Evolutionary conservation across 2,888 invertebrate genomes (phyloP).

Genomic region (Branchipolynoe longqiensis): DNA sequence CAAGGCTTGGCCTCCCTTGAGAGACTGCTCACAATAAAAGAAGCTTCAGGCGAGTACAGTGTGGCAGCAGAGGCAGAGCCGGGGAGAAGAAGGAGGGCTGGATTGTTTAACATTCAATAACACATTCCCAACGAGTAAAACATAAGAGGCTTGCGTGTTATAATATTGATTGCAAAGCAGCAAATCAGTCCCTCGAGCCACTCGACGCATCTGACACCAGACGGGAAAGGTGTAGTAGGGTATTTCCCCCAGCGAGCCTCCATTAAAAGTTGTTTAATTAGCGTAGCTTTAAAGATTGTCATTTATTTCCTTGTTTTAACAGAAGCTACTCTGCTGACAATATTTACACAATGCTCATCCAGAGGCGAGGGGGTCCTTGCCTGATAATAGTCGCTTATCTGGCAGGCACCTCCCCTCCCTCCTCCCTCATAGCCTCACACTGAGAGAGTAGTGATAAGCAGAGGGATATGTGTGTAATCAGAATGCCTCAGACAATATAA

Average conservation of each 20-base stretch:
- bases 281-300: slow-evolving; percentile 8
- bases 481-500: no score
- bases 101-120: not conserved
- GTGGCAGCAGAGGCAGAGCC: not conserved
- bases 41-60: not conserved
- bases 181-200: not conserved
- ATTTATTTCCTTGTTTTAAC: no score
- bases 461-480: no score
- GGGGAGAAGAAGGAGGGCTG: not conserved
- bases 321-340: no score
- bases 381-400: no score
- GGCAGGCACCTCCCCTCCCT: no score
- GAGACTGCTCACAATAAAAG: not conserved
- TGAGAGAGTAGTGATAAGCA: no score
- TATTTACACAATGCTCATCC: no score
- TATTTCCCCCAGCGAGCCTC: not conserved
- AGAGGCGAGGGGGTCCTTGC: no score
- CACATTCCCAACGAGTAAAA: not conserved
- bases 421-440: no score
- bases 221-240: not conserved
- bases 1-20: not conserved
- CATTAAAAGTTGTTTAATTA: slow-evolving; percentile 45
- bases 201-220: not conserved
- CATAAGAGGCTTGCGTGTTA: slow-evolving; percentile 8
- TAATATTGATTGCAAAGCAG: not conserved